These are phyloP conservation scores for Orgyia antiqua DNA, from an alignment of 2,888 invertebrate genomes.

Conservation along the genomic window DNA sequence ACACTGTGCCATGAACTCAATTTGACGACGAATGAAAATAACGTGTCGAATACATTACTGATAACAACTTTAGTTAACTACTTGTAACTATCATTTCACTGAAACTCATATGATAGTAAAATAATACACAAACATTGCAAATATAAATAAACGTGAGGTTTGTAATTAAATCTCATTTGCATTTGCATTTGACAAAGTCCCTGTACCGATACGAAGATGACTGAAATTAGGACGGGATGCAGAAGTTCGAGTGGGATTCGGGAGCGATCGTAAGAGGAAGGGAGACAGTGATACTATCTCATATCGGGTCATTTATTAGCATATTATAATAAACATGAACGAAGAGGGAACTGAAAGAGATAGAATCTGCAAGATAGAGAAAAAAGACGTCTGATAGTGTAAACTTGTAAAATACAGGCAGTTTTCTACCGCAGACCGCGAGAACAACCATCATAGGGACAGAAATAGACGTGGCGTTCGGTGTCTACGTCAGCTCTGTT, in stretches of 20 bases:
- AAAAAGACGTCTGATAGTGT: no score
- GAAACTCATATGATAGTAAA: conserved; percentile 4
- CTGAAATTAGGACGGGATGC: conserved; percentile 50
- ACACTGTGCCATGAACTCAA: conserved; percentile 28
- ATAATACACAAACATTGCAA: conserved; percentile 3
- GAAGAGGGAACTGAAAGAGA: conserved; percentile 38
- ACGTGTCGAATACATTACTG: conserved; percentile 20
- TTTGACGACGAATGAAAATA: conserved; percentile 21
- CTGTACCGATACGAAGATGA: conserved; percentile 40
- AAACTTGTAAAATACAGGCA: no score
- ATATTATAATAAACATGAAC: no score
- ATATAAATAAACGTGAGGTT: conserved; percentile 38
- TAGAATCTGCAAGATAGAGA: conserved; percentile 32
- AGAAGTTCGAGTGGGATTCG: conserved; percentile 45
- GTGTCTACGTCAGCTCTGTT: conserved; percentile 43
- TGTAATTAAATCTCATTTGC: conserved; percentile 25
- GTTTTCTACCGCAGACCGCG: no score
- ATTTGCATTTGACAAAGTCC: conserved; percentile 32
- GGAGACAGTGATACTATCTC: no score
- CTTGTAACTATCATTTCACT: conserved; percentile 6
- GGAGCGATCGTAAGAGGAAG: conserved; percentile 35
- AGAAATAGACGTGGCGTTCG: conserved; percentile 53
- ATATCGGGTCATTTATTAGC: no score
- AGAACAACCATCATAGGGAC: no score
- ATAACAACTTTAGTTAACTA: conserved; percentile 17